These are phyloP conservation scores for Liparis tanakae DNA, from an alignment of 2,797 vertebrate species.

Conservation along the genomic window DNA sequence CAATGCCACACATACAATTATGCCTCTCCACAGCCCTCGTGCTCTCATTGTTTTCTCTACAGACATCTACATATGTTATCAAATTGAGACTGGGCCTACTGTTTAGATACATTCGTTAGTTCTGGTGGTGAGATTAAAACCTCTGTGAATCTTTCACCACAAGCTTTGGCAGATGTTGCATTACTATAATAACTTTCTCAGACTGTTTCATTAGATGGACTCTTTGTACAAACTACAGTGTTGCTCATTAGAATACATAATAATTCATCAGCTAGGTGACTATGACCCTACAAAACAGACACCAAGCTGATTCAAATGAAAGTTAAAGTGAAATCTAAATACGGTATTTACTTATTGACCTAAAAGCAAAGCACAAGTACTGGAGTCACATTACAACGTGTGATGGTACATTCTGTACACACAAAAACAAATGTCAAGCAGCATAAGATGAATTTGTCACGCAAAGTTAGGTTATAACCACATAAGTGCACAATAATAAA, in stretches of 20 bases:
- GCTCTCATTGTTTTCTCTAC: constrained; percentile 51
- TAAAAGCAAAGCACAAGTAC: background rate
- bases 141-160: background rate
- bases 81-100: background rate
- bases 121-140: background rate
- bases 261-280: background rate
- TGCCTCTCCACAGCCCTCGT: constrained; percentile 21
- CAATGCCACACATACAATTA: constrained; percentile 41
- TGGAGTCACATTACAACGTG: background rate
- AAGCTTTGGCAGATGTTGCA: background rate
- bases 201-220: constrained; percentile 2
- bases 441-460: background rate
- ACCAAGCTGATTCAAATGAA: constrained; percentile 51
- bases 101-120: background rate
- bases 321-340: constrained; percentile 1
- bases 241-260: constrained; percentile 15
- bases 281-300: constrained; percentile 8
- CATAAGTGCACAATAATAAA: background rate
- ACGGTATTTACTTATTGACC: background rate
- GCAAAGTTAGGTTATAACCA: background rate
- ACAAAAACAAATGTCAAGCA: background rate
- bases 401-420: background rate
- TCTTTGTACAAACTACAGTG: background rate
- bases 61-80: background rate
- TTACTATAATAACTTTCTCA: background rate